Evolutionary conservation across 2,113 vertebrate genomes (phyloP), one percentile per base, ranked within the genome.

Genomic region (Mastomys natalensis): DNA sequence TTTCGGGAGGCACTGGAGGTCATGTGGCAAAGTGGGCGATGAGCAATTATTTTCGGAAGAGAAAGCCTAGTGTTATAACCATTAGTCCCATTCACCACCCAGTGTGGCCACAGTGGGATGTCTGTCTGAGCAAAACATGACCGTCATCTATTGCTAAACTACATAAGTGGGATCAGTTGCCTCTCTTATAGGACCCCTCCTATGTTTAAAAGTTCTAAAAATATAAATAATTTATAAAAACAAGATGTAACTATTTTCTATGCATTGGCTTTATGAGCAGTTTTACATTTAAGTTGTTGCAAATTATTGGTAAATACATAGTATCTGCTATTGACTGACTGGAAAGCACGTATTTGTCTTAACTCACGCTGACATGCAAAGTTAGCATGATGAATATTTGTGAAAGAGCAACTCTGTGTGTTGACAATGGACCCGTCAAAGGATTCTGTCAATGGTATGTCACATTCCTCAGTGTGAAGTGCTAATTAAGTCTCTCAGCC

Each of bases 161-260:
- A 1, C 10, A 53, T 66, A 72, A 94, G 22, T 68, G 34, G n/a
- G 70, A 26, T 73, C 66, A 70, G 19, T 64, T 94, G 34, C 17
- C 60, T 62, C 92, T 5, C 15, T 96, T 40, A 31, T 5, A 22
- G n/a, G 17, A 22, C 2, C 9, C 80, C 3, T 85, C 77, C 48
- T 45, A 26, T 45, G 76, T 93, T 89, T 93, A 92, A 81, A 29
- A 64, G 8, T 94, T 93, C 48, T 90, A 80, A 78, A 92, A 90
- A 55, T 92, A 31, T 60, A 64, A 66, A 68, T 5, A 82, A n/a
- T 60, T 21, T 88, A 70, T 88, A 72, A 58, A 43, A 0, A 70
- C 55, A 74, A 55, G 10, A 90, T 80, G 43, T 92, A 62, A 81
- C 93, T 76, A 62, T 84, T 80, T 93, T 77, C 60, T 77, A 86